Evolutionary conservation across 2,797 vertebrate species (phyloP).

Genomic region (Lacerta bilineata): DNA sequence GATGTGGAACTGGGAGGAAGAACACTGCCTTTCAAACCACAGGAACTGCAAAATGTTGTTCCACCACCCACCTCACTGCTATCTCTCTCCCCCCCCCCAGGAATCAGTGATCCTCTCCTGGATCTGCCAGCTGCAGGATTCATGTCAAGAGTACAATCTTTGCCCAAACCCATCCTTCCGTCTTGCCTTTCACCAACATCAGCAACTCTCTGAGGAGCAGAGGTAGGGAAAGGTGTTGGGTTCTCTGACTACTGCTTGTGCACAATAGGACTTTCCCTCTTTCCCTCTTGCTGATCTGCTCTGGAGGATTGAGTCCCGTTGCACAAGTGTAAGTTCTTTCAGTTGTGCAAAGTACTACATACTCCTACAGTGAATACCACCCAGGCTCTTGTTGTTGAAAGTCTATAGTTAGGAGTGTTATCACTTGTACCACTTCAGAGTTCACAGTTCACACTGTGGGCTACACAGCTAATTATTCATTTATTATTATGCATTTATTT

Average conservation of each 20-base stretch:
- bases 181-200: constrained; percentile 79
- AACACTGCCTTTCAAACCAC: not conserved
- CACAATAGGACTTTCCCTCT: too few species aligned
- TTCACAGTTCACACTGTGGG: not conserved
- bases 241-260: not conserved
- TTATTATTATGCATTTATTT: too few species aligned
- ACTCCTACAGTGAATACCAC: too few species aligned
- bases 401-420: too few species aligned
- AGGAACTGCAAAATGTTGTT: not conserved
- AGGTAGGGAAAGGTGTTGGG: constrained; percentile 76
- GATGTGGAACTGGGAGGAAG: too few species aligned
- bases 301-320: too few species aligned
- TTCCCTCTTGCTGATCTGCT: too few species aligned
- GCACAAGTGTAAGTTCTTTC: too few species aligned
- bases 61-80: not conserved
- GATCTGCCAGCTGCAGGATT: constrained; percentile 84
- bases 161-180: constrained; percentile 75
- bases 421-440: not conserved
- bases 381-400: not conserved
- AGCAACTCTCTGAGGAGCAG: constrained; percentile 85
- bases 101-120: constrained; percentile 88
- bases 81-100: constrained; percentile 65
- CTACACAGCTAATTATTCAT: too few species aligned
- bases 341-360: too few species aligned
- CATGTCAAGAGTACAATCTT: constrained; percentile 82